phyloP scores from a whole-genome alignment of 2,797 vertebrate genomes.

The Danio tinwini region DNA sequence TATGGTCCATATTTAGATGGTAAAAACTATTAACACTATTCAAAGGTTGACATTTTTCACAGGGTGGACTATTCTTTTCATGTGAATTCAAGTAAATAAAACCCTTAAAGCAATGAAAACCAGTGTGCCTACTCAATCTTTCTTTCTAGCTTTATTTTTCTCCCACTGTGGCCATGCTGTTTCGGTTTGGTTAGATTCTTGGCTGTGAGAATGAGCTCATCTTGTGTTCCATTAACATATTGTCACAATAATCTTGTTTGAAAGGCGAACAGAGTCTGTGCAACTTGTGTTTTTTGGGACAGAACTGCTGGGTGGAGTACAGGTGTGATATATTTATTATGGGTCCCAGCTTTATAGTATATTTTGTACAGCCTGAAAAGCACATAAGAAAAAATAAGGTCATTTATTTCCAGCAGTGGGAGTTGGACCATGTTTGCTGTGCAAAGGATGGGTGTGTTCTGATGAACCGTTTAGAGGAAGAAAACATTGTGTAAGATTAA shows the following conservation, averaged over 20 bases:
- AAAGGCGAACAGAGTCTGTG: not conserved
- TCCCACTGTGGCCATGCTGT: not conserved
- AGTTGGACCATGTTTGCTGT: not conserved
- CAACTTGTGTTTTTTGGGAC: slow-evolving; percentile 27
- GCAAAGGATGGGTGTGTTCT: slow-evolving; percentile 15
- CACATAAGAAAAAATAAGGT: slow-evolving; percentile 24
- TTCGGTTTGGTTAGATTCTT: not conserved
- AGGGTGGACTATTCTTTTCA: not conserved
- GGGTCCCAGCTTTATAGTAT: not conserved
- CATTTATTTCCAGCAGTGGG: not conserved
- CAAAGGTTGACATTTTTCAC: not conserved
- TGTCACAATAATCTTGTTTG: slow-evolving; percentile 34
- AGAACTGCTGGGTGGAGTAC: slow-evolving; percentile 48
- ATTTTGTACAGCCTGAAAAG: not conserved
- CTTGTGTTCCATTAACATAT: slow-evolving; percentile 19
- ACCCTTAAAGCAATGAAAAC: not conserved
- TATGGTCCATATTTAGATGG: not conserved
- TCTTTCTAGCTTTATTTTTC: not conserved
- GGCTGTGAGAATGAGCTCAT: not conserved
- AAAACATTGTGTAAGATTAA: slow-evolving; percentile 23
- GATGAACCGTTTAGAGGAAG: slow-evolving; percentile 14
- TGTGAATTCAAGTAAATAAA: not conserved
- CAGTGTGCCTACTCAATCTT: not conserved
- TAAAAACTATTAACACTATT: not conserved
- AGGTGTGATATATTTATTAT: slow-evolving; percentile 2